These are phyloP conservation scores for Villa cingulata DNA, from an alignment of 2,888 invertebrate genomes.

Conservation along the genomic window DNA sequence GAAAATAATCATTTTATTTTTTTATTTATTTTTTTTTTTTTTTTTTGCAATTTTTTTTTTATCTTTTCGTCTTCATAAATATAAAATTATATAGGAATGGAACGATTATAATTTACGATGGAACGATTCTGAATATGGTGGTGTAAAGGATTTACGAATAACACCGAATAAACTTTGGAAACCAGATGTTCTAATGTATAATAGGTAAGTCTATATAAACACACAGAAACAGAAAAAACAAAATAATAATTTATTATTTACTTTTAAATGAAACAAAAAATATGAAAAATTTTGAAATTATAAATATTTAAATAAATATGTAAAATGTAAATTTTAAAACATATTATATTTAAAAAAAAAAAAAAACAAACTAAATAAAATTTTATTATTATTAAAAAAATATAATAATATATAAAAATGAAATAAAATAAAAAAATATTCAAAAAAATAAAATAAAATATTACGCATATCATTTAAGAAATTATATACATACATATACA, in stretches of 20 bases:
- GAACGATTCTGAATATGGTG: slow-evolving; percentile 91
- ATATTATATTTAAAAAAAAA: background rate
- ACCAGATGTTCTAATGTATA: slow-evolving; percentile 98
- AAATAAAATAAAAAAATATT: too few species aligned
- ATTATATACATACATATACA: too few species aligned
- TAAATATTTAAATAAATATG: too few species aligned
- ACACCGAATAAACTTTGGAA: slow-evolving; percentile 95
- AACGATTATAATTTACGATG: slow-evolving; percentile 93
- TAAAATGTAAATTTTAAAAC: background rate
- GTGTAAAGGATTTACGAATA: slow-evolving; percentile 85
- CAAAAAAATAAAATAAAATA: too few species aligned
- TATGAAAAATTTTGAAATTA: too few species aligned
- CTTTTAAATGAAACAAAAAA: too few species aligned
- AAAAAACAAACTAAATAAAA: too few species aligned
- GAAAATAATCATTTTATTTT: background rate
- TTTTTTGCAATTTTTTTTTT: background rate
- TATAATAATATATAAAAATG: too few species aligned
- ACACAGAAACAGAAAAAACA: background rate
- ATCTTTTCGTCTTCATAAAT: too few species aligned
- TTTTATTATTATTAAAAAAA: too few species aligned
- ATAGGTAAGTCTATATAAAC: slow-evolving; percentile 89
- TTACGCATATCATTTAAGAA: too few species aligned
- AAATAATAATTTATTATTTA: too few species aligned
- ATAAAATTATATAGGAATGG: slow-evolving; percentile 64
- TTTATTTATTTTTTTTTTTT: background rate